phyloP scores from a whole-genome alignment of 2,113 vertebrate species.

The Thalassoma bifasciatum region DNA sequence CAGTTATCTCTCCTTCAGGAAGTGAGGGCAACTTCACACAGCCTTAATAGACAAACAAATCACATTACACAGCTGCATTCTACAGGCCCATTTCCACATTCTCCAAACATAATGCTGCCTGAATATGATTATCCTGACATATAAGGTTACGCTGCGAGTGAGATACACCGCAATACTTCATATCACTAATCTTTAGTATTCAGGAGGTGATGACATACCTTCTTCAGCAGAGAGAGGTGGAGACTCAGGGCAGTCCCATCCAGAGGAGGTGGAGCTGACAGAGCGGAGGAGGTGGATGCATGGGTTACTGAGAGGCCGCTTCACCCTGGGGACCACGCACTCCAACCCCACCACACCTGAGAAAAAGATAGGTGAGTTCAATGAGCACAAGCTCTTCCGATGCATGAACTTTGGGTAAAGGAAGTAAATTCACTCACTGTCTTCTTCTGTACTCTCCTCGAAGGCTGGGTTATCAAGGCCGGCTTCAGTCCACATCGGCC shows the following conservation, averaged over 20 bases:
- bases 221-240: slow-evolving; percentile 79
- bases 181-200: slow-evolving; percentile 6
- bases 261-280: slow-evolving; percentile 76
- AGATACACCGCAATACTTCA: slow-evolving; percentile 10
- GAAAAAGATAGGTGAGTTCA: no score
- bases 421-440: slow-evolving; percentile 84
- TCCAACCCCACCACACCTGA: slow-evolving; percentile 77
- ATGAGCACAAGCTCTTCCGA: no score
- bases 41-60: slow-evolving; percentile 68
- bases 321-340: slow-evolving; percentile 71
- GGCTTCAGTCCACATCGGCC: slow-evolving; percentile 86
- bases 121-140: slow-evolving; percentile 30
- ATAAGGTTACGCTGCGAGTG: slow-evolving; percentile 6
- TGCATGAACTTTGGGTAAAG: no score
- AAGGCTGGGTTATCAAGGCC: slow-evolving; percentile 93
- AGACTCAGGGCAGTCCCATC: slow-evolving; percentile 84
- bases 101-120: slow-evolving; percentile 4
- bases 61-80: slow-evolving; percentile 29
- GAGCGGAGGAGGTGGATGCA: slow-evolving; percentile 79
- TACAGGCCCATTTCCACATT: slow-evolving; percentile 20
- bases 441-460: slow-evolving; percentile 89
- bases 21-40: slow-evolving; percentile 90
- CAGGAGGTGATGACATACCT: slow-evolving; percentile 56
- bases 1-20: slow-evolving; percentile 97
- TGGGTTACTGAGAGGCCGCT: slow-evolving; percentile 81